Evolutionary conservation across 2,888 invertebrate species (phyloP).

Genomic region (Caenorhabditis panamensis): DNA sequence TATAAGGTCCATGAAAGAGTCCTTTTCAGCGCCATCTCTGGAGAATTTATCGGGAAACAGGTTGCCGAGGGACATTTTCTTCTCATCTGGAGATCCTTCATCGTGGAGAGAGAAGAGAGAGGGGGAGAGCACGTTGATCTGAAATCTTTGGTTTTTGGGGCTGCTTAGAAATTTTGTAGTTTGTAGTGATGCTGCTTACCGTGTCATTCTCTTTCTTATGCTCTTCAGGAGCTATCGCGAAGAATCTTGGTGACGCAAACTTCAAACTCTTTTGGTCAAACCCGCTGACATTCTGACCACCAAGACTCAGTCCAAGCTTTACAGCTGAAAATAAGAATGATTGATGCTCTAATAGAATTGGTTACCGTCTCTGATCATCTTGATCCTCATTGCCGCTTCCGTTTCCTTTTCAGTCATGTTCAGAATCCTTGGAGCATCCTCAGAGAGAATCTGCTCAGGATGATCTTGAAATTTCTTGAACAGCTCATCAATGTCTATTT

Average conservation of each 20-base stretch:
- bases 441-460: constrained; percentile 46
- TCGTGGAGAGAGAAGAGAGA: constrained; percentile 74
- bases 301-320: constrained; percentile 64
- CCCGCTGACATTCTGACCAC: constrained; percentile 65
- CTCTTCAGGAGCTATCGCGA: constrained; percentile 71
- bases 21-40: constrained; percentile 66
- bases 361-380: constrained; percentile 46
- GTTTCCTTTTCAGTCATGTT: constrained; percentile 47
- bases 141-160: not conserved
- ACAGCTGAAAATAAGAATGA: constrained; percentile 48
- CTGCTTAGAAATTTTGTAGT: not conserved
- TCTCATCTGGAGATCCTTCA: constrained; percentile 69
- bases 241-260: constrained; percentile 71
- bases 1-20: constrained; percentile 72
- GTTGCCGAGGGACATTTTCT: constrained; percentile 38
- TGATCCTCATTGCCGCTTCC: constrained; percentile 49
- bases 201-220: not conserved
- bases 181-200: not conserved
- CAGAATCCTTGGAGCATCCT: constrained; percentile 30
- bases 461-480: constrained; percentile 55
- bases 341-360: not conserved
- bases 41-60: constrained; percentile 26
- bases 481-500: constrained; percentile 13
- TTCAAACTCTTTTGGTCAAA: constrained; percentile 61
- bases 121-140: constrained; percentile 74